Percentiles rank a stretch among this genome's conserved stretches.
These are phyloP conservation scores for Idaea aversata DNA, from an alignment of 2,888 invertebrate genomes.

Conservation along the genomic window DNA sequence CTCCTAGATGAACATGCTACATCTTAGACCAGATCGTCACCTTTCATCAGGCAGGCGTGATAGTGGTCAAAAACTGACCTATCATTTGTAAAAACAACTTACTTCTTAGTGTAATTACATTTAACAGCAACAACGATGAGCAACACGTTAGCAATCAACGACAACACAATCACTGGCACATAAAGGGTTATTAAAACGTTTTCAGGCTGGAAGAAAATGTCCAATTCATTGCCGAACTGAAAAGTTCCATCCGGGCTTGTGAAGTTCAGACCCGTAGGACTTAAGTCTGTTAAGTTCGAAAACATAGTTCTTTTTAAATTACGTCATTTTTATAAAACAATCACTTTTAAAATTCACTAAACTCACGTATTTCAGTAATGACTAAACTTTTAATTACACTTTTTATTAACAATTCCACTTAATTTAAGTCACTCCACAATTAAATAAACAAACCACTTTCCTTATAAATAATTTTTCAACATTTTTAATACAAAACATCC, in stretches of 20 bases:
- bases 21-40: too few species aligned
- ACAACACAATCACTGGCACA: conserved; percentile 82
- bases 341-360: not conserved
- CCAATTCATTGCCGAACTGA: conserved; percentile 50
- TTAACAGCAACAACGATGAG: conserved; percentile 85
- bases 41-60: too few species aligned
- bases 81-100: conserved; percentile 39
- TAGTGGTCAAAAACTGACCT: too few species aligned
- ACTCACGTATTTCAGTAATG: not conserved
- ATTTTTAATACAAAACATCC: not conserved
- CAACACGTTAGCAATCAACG: conserved; percentile 82
- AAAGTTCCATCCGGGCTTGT: conserved; percentile 26
- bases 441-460: not conserved
- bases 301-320: conserved; percentile 29
- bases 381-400: not conserved
- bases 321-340: conserved; percentile 14
- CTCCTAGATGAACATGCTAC: too few species aligned
- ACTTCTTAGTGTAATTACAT: conserved; percentile 85
- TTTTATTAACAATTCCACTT: not conserved
- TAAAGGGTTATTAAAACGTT: conserved; percentile 81
- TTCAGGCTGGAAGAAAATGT: conserved; percentile 69
- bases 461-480: not conserved
- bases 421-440: not conserved
- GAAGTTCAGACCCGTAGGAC: conserved; percentile 24
- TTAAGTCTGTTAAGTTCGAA: conserved; percentile 30